Base-by-base conservation (phyloP, 2,113 vertebrate species). In the Nibea coibor region DNA sequence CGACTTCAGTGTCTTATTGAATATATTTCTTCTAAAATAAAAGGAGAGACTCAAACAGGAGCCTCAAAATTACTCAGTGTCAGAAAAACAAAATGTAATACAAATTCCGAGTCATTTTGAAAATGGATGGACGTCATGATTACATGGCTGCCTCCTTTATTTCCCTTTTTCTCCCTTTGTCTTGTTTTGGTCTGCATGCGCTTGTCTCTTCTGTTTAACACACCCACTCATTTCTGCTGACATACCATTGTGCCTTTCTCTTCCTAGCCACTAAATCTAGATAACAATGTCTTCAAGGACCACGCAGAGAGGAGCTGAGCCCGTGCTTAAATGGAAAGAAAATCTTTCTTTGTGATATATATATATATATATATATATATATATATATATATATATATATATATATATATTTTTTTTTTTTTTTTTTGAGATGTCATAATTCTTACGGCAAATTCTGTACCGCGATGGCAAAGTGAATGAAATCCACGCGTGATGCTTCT, bases 101-200 rank as follows among this genome's bases (percentile, higher is more conserved):
- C 22, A 39, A n/a, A 45, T 61, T 28, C 45, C 0, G 1, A 71
- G 75, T 61, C 16, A 72, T 80, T 83, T 69, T 57, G 7, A 14
- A 74, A 80, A 72, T 80, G 1, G 39, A 57, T 0, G 20, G 5
- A 0, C 16, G 0, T 69, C 15, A 31, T 73, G 20, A 56, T 83
- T 43, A 26, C 22, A 19, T 26, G 35, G 62, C 16, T 20, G 4
- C 54, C 15, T 22, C 10, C 11, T 16, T 53, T 71, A n/a, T 39
- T 22, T 22, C 9, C 3, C 7, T 9, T 71, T 5, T 28, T 58
- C 42, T 31, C 3, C 15, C 64, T 71, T 58, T 0, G 0, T 74
- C 43, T 43, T 58, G 4, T 50, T 54, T 67, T 26, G 57, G 10
- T 22, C 15, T 66, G 14, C 5, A 14, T 20, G 10, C n/a, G 14